Evolutionary conservation across 1,140 invertebrate genomes (phyloP).

Genomic region (Zaprionus vittiger): DNA sequence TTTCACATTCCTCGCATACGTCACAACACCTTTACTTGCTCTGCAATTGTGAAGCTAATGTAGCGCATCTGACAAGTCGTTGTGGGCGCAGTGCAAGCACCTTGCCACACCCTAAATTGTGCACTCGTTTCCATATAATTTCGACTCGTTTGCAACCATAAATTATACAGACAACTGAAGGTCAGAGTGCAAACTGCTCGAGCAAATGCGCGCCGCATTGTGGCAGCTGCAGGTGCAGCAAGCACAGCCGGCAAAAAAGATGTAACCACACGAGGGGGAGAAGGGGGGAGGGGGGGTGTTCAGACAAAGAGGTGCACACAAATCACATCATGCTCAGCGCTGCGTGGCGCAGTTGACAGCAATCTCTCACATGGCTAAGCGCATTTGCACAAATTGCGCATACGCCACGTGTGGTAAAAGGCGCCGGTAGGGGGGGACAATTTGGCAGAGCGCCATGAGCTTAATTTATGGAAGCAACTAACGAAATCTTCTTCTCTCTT

Average conservation of each 20-base stretch:
- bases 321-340: slow-evolving; percentile 48
- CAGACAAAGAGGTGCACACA: slow-evolving; percentile 9
- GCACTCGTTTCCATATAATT: slow-evolving; percentile 47
- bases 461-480: slow-evolving; percentile 32
- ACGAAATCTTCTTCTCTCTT: slow-evolving; percentile 3
- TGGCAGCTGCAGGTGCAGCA: slow-evolving; percentile 43
- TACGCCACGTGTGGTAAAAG: slow-evolving; percentile 41
- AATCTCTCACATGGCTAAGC: slow-evolving; percentile 54
- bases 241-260: background rate
- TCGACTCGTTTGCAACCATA: slow-evolving; percentile 47
- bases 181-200: slow-evolving; percentile 40
- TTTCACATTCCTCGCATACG: background rate
- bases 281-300: too few relatives aligned
- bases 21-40: background rate
- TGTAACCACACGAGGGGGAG: too few relatives aligned
- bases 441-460: slow-evolving; percentile 2
- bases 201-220: slow-evolving; percentile 28
- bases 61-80: slow-evolving; percentile 27
- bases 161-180: slow-evolving; percentile 44
- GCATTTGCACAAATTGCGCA: slow-evolving; percentile 60
- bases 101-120: slow-evolving; percentile 42
- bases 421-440: background rate
- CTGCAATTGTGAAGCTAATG: background rate
- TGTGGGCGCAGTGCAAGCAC: background rate
- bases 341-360: slow-evolving; percentile 50